Base-by-base conservation (phyloP, 2,113 vertebrate species). In the Istiophorus platypterus region DNA sequence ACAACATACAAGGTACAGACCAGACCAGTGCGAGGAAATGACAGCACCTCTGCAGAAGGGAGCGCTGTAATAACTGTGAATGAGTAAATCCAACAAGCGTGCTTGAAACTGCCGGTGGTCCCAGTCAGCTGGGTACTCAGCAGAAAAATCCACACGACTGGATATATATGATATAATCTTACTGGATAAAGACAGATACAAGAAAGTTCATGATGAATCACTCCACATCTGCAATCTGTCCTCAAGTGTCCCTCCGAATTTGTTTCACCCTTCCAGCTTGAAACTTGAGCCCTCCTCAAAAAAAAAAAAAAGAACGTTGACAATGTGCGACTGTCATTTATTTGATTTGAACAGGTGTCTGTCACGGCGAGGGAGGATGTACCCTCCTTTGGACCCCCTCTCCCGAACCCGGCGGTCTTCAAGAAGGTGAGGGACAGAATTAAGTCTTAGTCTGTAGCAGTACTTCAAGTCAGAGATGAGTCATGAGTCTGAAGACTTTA, bases 341-440 rank as follows among this genome's bases (percentile, higher is more conserved):
- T 74, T 78, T 79, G 4, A 9, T 64, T 15, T 82, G 66, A 41
- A 9, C 93, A 99, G 97, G 97, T 99, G 83, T 98, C 97, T 0
- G 96, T 99, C 87, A 98, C 97, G 0, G 97, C 97, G 0, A 94
- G 98, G 6, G 97, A 98, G 0, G 97, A 98, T 0, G 97, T 99
- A 1, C 97, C 97, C 67, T 94, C 96, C 54, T 99, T 98, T 0
- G 97, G 97, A 0, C 97, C 97, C 0, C 94, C 97, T 0, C 95
- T 98, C 24, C 97, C 97, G 0, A 96, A 97, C 88, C 97, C 98
- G 0, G 96, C 98, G 0, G 73, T 99, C 69, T 98, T 98, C 90
- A 96, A 95, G 79, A 99, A 98, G 97, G 98, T 97, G 89, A 94
- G 92, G 18, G 3, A 29, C 20, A 37, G 27, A 39, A 7, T 7